Conservation (phyloP, 2,888 invertebrate species). For the Cancer borealis region DNA sequence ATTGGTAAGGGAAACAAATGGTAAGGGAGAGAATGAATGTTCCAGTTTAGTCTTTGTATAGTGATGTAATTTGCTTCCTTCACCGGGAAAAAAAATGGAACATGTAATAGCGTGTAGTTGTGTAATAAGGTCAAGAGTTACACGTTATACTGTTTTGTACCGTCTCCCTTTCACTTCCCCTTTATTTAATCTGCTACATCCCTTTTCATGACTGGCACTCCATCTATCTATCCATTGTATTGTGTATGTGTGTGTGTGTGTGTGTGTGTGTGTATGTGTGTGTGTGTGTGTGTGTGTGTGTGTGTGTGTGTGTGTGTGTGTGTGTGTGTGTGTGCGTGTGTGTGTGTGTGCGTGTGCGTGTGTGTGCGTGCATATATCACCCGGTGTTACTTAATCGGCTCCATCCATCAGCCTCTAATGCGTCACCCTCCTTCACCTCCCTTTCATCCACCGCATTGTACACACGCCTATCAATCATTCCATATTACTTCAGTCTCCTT, state of each 20-base stretch:
- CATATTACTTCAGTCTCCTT: not conserved
- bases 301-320: constrained; percentile 22
- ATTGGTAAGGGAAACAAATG: not conserved
- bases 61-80: not conserved
- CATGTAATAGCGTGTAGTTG: not conserved
- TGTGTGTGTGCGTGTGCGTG: no score
- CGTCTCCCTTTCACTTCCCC: not conserved
- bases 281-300: not conserved
- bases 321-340: constrained; percentile 6
- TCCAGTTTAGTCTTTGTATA: not conserved
- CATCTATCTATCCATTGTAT: not conserved
- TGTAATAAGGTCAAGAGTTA: not conserved
- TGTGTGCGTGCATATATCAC: not conserved
- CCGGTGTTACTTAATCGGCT: not conserved
- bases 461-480: not conserved
- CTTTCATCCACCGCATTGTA: not conserved
- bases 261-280: not conserved
- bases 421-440: not conserved
- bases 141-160: not conserved
- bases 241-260: not conserved
- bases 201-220: not conserved
- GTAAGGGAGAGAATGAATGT: not conserved
- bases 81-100: not conserved
- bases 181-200: not conserved
- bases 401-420: not conserved